Conservation (phyloP, 2,113 vertebrate species). For the Porphyrio hochstetteri region DNA sequence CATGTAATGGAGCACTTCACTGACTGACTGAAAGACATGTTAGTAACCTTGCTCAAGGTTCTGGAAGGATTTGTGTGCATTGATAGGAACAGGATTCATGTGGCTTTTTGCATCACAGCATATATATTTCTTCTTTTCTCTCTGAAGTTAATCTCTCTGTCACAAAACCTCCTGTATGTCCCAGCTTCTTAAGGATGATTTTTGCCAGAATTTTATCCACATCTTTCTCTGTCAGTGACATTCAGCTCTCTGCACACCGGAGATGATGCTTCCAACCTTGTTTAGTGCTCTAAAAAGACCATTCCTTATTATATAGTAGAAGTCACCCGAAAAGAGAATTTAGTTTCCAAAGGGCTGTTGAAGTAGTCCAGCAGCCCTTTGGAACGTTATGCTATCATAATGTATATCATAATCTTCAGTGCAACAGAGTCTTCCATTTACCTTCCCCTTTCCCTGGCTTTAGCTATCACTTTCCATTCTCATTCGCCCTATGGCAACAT, state of each 20-base stretch:
- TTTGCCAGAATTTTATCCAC: neutral
- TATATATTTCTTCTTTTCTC: neutral
- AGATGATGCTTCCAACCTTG: neutral
- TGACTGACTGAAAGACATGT: neutral
- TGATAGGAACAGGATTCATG: neutral
- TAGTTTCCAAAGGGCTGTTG: neutral
- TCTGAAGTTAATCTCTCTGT: neutral
- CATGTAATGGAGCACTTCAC: neutral
- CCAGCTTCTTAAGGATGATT: neutral
- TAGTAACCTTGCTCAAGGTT: neutral
- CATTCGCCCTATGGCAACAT: neutral
- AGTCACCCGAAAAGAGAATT: constrained; percentile 4
- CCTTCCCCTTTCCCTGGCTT: neutral
- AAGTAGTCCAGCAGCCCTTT: neutral
- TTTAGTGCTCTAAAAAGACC: neutral
- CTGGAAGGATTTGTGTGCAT: neutral
- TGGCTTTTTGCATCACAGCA: neutral
- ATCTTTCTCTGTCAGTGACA: neutral
- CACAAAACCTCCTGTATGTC: neutral
- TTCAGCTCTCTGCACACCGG: neutral
- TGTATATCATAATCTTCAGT: neutral
- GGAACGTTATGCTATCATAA: neutral
- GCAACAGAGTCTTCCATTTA: neutral
- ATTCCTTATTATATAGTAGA: neutral
- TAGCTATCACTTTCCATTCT: neutral